Conservation (phyloP, 2,888 invertebrate genomes). For the Hydroisotoma schaefferi region DNA sequence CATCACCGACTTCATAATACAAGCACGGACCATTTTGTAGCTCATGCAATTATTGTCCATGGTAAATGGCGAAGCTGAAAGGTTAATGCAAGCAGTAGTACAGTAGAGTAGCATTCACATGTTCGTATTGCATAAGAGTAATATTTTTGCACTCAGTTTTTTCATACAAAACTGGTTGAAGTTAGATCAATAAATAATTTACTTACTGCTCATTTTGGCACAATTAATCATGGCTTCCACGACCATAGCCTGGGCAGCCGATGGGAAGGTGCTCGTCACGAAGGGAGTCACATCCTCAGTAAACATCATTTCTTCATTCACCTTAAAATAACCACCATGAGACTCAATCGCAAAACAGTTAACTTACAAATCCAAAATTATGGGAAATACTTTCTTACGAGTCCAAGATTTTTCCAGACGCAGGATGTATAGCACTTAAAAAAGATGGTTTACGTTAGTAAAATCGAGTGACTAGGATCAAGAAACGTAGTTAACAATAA, state of each 20-base stretch:
- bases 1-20: conserved; percentile 14
- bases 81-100: too few relatives aligned
- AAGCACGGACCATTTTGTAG: conserved; percentile 6
- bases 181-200: not conserved
- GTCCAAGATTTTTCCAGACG: conserved; percentile 17
- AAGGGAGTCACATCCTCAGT: conserved; percentile 9
- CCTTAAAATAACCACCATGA: not conserved
- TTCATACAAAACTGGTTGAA: not conserved
- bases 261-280: conserved; percentile 6
- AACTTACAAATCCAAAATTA: not conserved
- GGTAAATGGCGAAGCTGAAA: conserved; percentile 5
- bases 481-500: not conserved
- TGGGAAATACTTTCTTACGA: conserved; percentile 8
- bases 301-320: conserved; percentile 9
- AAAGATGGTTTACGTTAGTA: too few relatives aligned
- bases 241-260: not conserved
- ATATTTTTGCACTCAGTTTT: not conserved
- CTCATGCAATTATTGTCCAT: conserved; percentile 12
- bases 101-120: too few relatives aligned
- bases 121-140: too few relatives aligned
- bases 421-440: conserved; percentile 18
- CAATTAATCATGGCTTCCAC: conserved; percentile 9
- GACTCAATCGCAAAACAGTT: not conserved
- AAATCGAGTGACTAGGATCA: not conserved
- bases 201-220: conserved; percentile 12